Evolutionary conservation across 2,888 invertebrate species (phyloP).

Genomic region (Lysandra coridon): DNA sequence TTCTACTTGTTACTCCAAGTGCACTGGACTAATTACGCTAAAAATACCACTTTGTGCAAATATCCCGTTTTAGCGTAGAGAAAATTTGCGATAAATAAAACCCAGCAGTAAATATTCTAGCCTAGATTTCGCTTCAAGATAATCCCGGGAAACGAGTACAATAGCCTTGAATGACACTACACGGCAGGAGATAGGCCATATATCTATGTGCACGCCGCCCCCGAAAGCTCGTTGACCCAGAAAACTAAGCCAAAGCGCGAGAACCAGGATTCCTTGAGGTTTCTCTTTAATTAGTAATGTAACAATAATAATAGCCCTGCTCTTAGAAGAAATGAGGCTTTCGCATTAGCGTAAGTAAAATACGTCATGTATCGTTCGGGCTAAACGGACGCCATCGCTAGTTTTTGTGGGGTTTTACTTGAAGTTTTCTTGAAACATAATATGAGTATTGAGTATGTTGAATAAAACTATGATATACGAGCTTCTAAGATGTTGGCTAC

Average conservation of each 20-base stretch:
- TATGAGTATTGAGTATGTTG: too few relatives aligned
- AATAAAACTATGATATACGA: too few relatives aligned
- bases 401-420: neutral
- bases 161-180: constrained; percentile 42
- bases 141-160: constrained; percentile 41
- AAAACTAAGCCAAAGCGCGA: constrained; percentile 40
- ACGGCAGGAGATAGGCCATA: constrained; percentile 36
- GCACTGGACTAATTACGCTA: neutral
- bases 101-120: constrained; percentile 28
- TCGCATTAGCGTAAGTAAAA: constrained; percentile 19
- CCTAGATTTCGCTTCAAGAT: constrained; percentile 35
- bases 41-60: neutral
- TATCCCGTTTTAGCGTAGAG: neutral
- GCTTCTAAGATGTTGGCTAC: too few relatives aligned
- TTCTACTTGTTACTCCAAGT: neutral
- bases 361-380: neutral
- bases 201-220: constrained; percentile 42
- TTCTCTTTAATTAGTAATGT: constrained; percentile 36
- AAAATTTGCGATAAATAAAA: constrained; percentile 28
- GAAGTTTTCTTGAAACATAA: neutral
- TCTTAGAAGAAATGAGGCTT: constrained; percentile 20
- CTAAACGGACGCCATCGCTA: constrained; percentile 9
- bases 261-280: constrained; percentile 32
- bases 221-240: constrained; percentile 46
- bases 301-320: constrained; percentile 30